phyloP scores from a whole-genome alignment of 1,140 invertebrate species.

The Sinonovacula constricta region DNA sequence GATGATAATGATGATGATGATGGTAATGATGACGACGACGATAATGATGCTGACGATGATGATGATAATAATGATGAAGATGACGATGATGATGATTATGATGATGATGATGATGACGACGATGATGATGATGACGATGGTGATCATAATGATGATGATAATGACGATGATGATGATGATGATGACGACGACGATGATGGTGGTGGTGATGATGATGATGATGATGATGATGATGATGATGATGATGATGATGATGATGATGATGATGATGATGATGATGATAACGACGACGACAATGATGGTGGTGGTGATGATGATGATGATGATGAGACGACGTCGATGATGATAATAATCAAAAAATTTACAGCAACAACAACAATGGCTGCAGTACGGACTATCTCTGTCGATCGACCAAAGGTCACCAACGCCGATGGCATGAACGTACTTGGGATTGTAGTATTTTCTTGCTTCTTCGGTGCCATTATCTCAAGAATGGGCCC shows the following conservation, averaged over 20 bases:
- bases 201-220: slow-evolving; percentile 36
- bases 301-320: background rate
- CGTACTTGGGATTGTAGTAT: slow-evolving; percentile 79
- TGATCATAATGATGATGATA: too few relatives aligned
- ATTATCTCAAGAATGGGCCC: slow-evolving; percentile 77
- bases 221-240: slow-evolving; percentile 43
- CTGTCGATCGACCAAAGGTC: slow-evolving; percentile 52
- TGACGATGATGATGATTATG: too few relatives aligned
- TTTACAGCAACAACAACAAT: background rate
- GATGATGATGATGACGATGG: too few relatives aligned
- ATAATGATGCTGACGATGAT: too few relatives aligned
- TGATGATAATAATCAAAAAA: background rate
- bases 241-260: slow-evolving; percentile 37
- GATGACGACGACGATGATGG: slow-evolving; percentile 10
- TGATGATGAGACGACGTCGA: too few relatives aligned
- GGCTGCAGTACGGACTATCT: background rate
- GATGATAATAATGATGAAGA: too few relatives aligned
- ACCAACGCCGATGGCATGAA: slow-evolving; percentile 70
- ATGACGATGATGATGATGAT: too few relatives aligned
- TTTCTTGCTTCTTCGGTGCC: slow-evolving; percentile 80
- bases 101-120: too few relatives aligned
- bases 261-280: slow-evolving; percentile 40
- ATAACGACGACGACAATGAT: too few relatives aligned
- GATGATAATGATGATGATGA: too few relatives aligned
- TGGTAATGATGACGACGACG: too few relatives aligned